These are phyloP conservation scores for Mantis religiosa DNA, from an alignment of 2,888 invertebrate species.

Conservation along the genomic window DNA sequence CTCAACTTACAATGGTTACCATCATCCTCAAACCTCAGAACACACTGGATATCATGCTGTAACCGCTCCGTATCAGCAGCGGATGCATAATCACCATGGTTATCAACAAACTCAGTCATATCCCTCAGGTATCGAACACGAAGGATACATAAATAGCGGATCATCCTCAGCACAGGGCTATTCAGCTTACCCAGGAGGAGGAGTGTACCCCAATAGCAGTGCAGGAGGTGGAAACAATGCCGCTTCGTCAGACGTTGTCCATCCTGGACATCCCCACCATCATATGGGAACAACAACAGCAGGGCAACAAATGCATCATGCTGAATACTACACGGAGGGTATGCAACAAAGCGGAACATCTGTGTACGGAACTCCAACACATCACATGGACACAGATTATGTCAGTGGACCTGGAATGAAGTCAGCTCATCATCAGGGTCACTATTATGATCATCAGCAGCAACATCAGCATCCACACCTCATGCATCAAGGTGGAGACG, in stretches of 20 bases:
- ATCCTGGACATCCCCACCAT: background rate
- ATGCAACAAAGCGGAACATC: constrained; percentile 21
- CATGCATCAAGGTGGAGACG: constrained; percentile 45
- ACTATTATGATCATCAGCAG: constrained; percentile 40
- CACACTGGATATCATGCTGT: constrained; percentile 36
- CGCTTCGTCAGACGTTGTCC: background rate
- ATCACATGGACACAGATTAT: constrained; percentile 1
- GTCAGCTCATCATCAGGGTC: constrained; percentile 35
- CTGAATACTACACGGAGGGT: constrained; percentile 17
- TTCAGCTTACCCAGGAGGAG: constrained; percentile 40
- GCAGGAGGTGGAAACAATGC: background rate
- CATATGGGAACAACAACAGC: background rate
- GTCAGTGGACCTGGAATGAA: background rate
- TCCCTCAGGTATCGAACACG: constrained; percentile 43
- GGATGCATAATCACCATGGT: constrained; percentile 32
- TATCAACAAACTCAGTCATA: constrained; percentile 35
- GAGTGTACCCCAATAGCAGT: constrained; percentile 38
- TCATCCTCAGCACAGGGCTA: constrained; percentile 35
- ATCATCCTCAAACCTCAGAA: constrained; percentile 50
- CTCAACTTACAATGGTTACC: constrained; percentile 49
- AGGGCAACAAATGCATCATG: constrained; percentile 39
- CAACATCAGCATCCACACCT: constrained; percentile 42
- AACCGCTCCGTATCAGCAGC: constrained; percentile 33
- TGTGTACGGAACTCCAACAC: background rate
- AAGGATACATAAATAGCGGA: constrained; percentile 46